phyloP scores from a whole-genome alignment of 2,888 invertebrate species.

The Amphimallon solstitiale region DNA sequence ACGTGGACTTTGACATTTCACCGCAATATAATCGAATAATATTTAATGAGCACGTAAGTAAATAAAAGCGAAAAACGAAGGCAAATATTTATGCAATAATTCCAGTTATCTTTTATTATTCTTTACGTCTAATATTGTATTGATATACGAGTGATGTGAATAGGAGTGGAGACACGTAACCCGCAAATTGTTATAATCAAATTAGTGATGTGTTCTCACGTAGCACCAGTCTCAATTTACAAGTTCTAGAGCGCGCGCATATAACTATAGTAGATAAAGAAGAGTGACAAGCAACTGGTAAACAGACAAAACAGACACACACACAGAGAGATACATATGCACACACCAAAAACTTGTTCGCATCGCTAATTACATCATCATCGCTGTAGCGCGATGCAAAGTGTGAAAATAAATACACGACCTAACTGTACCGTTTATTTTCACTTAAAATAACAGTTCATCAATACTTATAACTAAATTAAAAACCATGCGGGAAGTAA shows the following conservation, averaged over 20 bases:
- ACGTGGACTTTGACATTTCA: no score
- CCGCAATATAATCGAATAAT: no score
- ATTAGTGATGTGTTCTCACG: slow-evolving; percentile 13
- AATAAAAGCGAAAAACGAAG: background rate
- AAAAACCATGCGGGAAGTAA: slow-evolving; percentile 15
- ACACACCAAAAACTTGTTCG: no score
- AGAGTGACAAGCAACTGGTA: background rate
- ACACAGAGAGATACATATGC: no score
- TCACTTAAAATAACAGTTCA: slow-evolving; percentile 38
- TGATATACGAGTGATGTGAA: slow-evolving; percentile 4
- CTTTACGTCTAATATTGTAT: no score
- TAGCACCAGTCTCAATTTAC: slow-evolving; percentile 27
- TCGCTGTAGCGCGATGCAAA: background rate
- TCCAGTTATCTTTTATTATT: slow-evolving; percentile 19
- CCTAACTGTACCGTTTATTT: slow-evolving; percentile 42
- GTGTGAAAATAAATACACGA: slow-evolving; percentile 34
- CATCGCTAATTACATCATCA: background rate
- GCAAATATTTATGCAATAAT: slow-evolving; percentile 17
- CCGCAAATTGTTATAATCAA: slow-evolving; percentile 31
- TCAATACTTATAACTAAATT: slow-evolving; percentile 7
- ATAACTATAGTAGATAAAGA: no score
- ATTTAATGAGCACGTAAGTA: no score
- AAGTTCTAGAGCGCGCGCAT: slow-evolving; percentile 12
- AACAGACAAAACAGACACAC: slow-evolving; percentile 12
- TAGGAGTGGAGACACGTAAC: slow-evolving; percentile 1